Percentiles rank a stretch among this genome's conserved stretches.
phyloP scores from a whole-genome alignment of 1,140 invertebrate species.

The Brachionus calyciflorus region DNA sequence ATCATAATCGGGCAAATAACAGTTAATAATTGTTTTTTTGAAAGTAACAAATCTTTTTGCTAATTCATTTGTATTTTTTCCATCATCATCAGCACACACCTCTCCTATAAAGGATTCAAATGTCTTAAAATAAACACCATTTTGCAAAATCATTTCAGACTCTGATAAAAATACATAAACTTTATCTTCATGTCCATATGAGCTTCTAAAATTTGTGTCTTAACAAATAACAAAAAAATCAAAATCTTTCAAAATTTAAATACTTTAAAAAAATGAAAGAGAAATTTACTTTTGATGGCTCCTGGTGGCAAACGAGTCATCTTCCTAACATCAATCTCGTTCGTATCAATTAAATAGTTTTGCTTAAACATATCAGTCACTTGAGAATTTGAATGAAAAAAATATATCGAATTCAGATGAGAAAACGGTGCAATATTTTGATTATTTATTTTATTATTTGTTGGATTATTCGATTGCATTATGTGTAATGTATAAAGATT shows the following conservation, averaged over 20 bases:
- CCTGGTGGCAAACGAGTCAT: background rate
- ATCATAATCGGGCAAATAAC: constrained; percentile 28
- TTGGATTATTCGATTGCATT: background rate
- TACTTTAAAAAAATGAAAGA: no score
- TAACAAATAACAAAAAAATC: background rate
- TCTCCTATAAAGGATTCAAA: constrained; percentile 22
- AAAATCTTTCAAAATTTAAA: background rate
- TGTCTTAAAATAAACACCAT: constrained; percentile 1
- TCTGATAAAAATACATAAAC: constrained; percentile 27
- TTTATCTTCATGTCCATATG: constrained; percentile 20
- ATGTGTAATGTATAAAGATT: background rate
- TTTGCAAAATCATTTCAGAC: background rate
- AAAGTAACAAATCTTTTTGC: constrained; percentile 8
- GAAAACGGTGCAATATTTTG: constrained; percentile 1
- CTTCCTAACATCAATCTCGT: background rate
- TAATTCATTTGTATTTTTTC: background rate
- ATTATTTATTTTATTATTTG: background rate
- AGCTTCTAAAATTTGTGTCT: constrained; percentile 14
- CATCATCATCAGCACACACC: constrained; percentile 31
- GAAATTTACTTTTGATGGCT: constrained; percentile 16
- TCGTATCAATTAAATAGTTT: background rate
- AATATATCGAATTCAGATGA: background rate
- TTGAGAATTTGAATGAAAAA: constrained; percentile 21
- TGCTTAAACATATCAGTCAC: constrained; percentile 11
- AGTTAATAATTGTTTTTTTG: constrained; percentile 37